Conservation (phyloP, 2,113 vertebrate genomes). For the Pelecanoides urinatrix region DNA sequence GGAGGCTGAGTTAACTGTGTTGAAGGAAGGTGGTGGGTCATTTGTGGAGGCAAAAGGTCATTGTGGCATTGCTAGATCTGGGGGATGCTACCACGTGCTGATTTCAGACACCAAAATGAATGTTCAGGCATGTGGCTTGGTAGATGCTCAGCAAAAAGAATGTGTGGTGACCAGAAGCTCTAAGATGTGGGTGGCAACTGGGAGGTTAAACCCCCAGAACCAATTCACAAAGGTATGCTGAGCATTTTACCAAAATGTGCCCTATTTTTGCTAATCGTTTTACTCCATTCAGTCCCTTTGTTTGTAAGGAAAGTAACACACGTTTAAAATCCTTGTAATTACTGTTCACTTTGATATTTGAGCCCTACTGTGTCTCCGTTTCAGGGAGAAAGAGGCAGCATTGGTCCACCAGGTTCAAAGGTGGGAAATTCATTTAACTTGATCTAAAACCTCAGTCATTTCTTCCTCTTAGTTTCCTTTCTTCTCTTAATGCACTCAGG, state of each 20-base stretch:
- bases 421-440: constrained; percentile 42
- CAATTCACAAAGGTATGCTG: background rate
- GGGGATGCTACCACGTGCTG: background rate
- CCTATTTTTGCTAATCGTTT: background rate
- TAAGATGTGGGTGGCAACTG: background rate
- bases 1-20: background rate
- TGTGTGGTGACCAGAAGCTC: background rate
- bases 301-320: background rate
- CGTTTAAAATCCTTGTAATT: background rate
- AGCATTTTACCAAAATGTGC: background rate
- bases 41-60: background rate
- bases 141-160: background rate
- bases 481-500: background rate
- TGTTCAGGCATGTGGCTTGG: background rate
- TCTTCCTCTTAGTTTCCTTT: background rate
- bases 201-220: background rate
- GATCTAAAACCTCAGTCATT: background rate
- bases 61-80: background rate
- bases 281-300: background rate
- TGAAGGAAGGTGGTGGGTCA: background rate
- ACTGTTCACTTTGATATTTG: background rate
- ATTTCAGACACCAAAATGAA: background rate
- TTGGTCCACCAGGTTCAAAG: constrained; percentile 71
- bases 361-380: background rate
- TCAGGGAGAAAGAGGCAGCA: constrained; percentile 74